phyloP scores from a whole-genome alignment of 2,113 vertebrate genomes.

The Pluvialis apricaria region DNA sequence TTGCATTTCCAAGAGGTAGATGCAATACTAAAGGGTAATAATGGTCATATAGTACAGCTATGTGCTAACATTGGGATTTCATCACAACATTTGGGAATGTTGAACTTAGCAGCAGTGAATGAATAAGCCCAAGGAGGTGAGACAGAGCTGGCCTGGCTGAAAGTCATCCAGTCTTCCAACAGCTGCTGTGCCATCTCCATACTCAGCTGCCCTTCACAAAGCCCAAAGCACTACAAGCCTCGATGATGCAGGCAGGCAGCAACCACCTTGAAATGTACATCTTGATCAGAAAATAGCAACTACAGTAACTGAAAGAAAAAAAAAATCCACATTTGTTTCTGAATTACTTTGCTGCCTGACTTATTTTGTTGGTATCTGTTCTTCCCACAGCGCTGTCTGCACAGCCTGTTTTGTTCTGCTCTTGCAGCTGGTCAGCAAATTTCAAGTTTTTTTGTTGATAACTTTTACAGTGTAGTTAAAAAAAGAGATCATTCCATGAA shows the following conservation, averaged over 20 bases:
- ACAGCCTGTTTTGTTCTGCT: not conserved
- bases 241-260: not conserved
- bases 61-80: not conserved
- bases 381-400: not conserved
- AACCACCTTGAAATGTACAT: not conserved
- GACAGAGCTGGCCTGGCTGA: not conserved
- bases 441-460: not conserved
- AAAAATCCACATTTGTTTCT: not conserved
- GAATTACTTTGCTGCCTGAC: not conserved
- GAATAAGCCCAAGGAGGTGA: not conserved
- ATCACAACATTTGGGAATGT: not conserved
- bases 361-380: not conserved
- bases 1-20: not conserved
- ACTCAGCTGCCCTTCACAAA: not conserved
- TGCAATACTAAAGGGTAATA: not conserved
- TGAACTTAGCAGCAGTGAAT: not conserved
- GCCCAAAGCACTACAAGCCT: not conserved
- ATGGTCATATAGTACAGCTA: not conserved
- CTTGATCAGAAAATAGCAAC: not conserved
- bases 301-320: not conserved
- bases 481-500: not conserved
- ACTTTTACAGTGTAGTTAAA: not conserved
- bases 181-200: not conserved
- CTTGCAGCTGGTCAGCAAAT: not conserved
- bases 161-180: not conserved